These are phyloP conservation scores for Drosophila paracracens DNA, from an alignment of 2,888 invertebrate species.

Conservation along the genomic window DNA sequence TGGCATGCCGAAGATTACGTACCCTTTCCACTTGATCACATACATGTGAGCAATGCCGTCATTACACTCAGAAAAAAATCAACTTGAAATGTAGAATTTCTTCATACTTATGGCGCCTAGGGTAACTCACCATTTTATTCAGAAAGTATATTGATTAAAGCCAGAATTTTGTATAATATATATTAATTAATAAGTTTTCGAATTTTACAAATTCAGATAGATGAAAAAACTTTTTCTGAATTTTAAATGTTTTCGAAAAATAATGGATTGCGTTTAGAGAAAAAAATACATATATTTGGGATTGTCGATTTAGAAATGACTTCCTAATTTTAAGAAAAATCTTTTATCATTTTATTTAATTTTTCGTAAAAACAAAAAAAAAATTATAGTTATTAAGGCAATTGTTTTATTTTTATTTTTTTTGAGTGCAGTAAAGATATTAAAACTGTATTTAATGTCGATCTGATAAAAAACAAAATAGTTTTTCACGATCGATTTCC, in stretches of 20 bases:
- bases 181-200: neutral
- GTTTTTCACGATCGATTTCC: neutral
- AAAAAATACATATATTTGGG: neutral
- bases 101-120: neutral
- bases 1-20: neutral
- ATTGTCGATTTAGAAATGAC: neutral
- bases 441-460: neutral
- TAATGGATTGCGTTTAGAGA: neutral
- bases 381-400: too few relatives aligned
- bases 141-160: neutral
- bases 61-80: neutral
- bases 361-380: too few relatives aligned
- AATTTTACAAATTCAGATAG: neutral
- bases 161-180: neutral
- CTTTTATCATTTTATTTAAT: neutral
- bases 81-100: neutral
- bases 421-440: neutral
- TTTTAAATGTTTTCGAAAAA: neutral
- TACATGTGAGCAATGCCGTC: too few relatives aligned
- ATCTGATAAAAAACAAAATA: neutral
- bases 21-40: neutral
- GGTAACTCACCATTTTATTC: neutral
- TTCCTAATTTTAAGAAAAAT: neutral
- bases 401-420: neutral
- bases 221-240: neutral